Conservation (phyloP, 1,140 invertebrate species). For the Formica exsecta region DNA sequence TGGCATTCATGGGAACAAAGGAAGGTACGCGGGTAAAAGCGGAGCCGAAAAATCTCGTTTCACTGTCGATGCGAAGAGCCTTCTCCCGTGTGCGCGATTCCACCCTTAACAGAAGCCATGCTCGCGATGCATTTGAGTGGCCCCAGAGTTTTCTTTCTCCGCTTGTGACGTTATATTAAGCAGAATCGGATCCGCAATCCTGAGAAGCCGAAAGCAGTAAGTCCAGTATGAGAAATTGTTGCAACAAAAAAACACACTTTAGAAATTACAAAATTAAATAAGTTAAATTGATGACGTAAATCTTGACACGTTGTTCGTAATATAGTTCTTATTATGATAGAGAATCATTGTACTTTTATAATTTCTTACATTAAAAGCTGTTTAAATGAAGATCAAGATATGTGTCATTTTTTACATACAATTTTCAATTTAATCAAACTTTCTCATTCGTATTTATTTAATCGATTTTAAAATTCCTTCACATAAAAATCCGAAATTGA, state of each 20-base stretch:
- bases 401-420: neutral
- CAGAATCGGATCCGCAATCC: constrained; percentile 35
- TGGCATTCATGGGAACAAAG: constrained; percentile 57
- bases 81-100: constrained; percentile 46
- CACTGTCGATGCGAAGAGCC: constrained; percentile 51
- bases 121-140: constrained; percentile 28
- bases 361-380: neutral
- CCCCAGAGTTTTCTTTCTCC: constrained; percentile 40
- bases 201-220: neutral
- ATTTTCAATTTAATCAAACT: constrained; percentile 11
- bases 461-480: neutral
- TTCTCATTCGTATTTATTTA: neutral
- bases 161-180: constrained; percentile 1
- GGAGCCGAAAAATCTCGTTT: constrained; percentile 63
- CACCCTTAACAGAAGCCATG: constrained; percentile 32
- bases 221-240: neutral
- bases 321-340: too few species aligned
- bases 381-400: neutral
- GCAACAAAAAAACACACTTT: neutral
- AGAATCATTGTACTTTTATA: neutral
- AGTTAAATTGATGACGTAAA: neutral
- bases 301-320: neutral
- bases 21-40: constrained; percentile 19
- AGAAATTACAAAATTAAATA: neutral
- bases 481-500: constrained; percentile 4